Evolutionary conservation across 2,888 invertebrate species (phyloP), one percentile per base, ranked within the genome.

Genomic region (Athalia rosae): DNA sequence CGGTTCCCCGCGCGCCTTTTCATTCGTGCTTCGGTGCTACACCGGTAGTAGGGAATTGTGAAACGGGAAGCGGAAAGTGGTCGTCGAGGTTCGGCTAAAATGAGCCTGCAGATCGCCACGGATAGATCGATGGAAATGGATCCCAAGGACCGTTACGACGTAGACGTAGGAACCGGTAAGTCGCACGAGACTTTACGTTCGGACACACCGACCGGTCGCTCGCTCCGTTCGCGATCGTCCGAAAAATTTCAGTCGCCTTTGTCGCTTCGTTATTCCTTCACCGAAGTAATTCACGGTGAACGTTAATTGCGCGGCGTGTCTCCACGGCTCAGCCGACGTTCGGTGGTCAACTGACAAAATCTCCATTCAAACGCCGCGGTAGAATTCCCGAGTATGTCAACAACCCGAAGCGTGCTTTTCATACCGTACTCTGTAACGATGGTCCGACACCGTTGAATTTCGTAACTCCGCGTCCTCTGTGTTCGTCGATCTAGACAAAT

Each of bases 111-210:
- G 77, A 82, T 85, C 82, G 84, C 84, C 66, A 88, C 87, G 76
- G 86, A 89, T 79, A 82, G 84, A 76, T 81, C 85, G 2, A 28
- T 28, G 43, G 84, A 85, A 77, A 88, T 89, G 88, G 88, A 87
- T 81, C 85, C 87, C 43, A 89, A 87, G 83, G 87, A 89, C 83
- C 87, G 84, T 59, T 89, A 89, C 82, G 83, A 87, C 67, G 84
- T 28, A 28, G 28, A 88, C 67, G 86, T 88, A 67, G 85, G 84
- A 64, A 83, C 84, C 78, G 87, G 87, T 88, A 80, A 88, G 87
- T 81, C 9, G 56, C 4, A 58, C 8, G 43, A 15, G 53, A 53
- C 53, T 6, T 43, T 41, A 58, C 71, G 28, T 67, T 53, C 41
- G 13, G 50, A 9, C 15, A 8, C 9, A 50, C 48, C 62, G 9